Evolutionary conservation across 2,797 vertebrate genomes (phyloP).

Genomic region (Mormyrus proboscirostris): DNA sequence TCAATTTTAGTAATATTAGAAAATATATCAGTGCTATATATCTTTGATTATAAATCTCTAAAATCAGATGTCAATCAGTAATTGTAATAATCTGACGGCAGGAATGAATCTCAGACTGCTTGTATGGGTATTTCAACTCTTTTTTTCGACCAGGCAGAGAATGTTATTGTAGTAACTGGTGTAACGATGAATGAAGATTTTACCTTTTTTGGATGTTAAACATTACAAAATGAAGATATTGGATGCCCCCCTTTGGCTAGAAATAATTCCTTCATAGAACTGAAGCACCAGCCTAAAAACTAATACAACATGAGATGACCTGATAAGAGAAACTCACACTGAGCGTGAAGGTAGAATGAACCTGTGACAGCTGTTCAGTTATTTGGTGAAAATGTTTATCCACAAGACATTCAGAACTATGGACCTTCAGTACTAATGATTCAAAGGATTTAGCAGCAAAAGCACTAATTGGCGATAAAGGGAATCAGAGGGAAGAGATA

Average conservation of each 20-base stretch:
- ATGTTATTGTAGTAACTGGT: not conserved
- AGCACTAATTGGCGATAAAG: conserved; percentile 26
- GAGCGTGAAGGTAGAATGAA: not conserved
- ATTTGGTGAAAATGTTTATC: conserved; percentile 11
- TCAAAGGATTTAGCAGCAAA: conserved; percentile 21
- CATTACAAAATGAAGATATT: not conserved
- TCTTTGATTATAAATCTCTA: not conserved
- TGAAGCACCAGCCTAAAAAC: not conserved
- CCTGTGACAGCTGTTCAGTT: not conserved
- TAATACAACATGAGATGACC: not conserved
- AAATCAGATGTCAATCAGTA: not conserved
- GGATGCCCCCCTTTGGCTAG: not conserved
- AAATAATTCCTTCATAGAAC: not conserved
- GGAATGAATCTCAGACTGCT: not conserved
- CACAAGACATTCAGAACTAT: conserved; percentile 17
- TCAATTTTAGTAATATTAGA: not conserved
- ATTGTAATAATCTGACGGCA: not conserved
- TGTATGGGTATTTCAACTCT: not conserved
- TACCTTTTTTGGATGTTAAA: not conserved
- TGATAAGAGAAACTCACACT: not conserved
- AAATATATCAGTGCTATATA: not conserved
- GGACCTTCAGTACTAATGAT: conserved; percentile 13
- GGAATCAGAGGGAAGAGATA: conserved; percentile 21
- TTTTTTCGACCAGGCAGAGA: not conserved
- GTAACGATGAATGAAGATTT: not conserved